Evolutionary conservation across 2,113 vertebrate genomes (phyloP), one percentile per base, ranked within the genome.

Genomic region (Pelusios castaneus): DNA sequence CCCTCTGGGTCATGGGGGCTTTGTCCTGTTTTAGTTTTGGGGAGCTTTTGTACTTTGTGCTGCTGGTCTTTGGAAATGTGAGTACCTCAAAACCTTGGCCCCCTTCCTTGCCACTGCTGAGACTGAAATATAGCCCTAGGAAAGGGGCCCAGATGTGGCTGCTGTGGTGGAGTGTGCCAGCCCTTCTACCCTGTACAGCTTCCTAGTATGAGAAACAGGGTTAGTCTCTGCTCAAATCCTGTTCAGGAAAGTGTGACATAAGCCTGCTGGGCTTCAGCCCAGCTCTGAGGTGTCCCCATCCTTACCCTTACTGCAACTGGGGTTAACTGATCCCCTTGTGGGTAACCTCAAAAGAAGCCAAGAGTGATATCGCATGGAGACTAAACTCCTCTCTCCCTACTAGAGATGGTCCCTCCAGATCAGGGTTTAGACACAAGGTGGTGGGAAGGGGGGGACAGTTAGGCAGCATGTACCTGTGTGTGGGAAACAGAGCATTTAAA

Each of bases 21-120:
- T 99, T 0, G 99, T 99, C 8, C 21, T 98, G 76, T 99, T 99
- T 97, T 99, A n/a, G n/a, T n/a, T 98, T 99, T n/a, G 99, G 99
- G 41, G 80, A 98, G 25, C 95, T 99, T 75, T 96, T 99, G 89
- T 99, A 99, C 97, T 99, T 99, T 81, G 99, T 99, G 92, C 98
- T 99, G 87, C 87, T 99, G 97, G 99, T 98, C 49, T 99, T 99
- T 14, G 99, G 99, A 96, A 99, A 99, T 0, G 99, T 99, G 97
- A 99, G 99, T 99, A 75, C 6, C 1, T 83, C 0, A 3, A 16
- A n/a, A 38, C 16, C 0, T 0, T 10, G 52, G 16, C 10, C 17
- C 2, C 51, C 81, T 3, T 0, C 47, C 41, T 76, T 49, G 89
- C 21, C 41, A 7, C 8, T 38, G 17, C 51, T 21, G 31, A 81